A percentile compares a stretch with the other conserved stretches of the same genome.
These are phyloP conservation scores for Aphelinus certus DNA, from an alignment of 1,140 invertebrate genomes.

Conservation along the genomic window DNA sequence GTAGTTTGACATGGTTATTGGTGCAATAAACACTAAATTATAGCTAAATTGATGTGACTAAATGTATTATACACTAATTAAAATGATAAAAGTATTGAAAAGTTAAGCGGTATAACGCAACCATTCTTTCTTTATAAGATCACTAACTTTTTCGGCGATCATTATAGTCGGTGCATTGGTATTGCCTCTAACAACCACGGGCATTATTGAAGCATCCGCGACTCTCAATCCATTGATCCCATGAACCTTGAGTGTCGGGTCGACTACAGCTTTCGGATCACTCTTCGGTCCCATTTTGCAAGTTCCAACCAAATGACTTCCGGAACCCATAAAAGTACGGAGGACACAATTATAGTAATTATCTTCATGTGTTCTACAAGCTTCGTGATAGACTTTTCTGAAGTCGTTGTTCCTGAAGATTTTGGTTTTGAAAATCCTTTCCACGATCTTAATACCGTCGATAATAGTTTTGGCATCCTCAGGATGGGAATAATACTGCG, in stretches of 20 bases:
- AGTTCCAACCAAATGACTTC: background rate
- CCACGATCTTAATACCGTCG: slow-evolving; percentile 1
- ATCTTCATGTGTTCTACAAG: no score
- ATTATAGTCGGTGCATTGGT: background rate
- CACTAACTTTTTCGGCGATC: slow-evolving; percentile 2
- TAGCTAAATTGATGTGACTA: no score
- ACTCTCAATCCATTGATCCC: background rate
- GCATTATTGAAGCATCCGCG: background rate
- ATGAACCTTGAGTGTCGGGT: slow-evolving; percentile 3
- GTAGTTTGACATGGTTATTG: no score
- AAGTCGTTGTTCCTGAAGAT: slow-evolving; percentile 19
- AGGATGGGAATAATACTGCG: slow-evolving; percentile 2
- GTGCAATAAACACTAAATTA: no score
- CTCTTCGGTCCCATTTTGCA: slow-evolving; percentile 16
- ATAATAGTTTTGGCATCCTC: slow-evolving; percentile 3
- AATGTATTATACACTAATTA: no score
- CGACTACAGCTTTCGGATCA: background rate
- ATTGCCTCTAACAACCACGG: background rate
- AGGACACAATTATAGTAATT: no score
- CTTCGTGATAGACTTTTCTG: no score
- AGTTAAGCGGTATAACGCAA: background rate
- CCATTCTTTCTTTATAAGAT: background rate
- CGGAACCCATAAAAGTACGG: no score
- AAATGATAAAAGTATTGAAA: no score
- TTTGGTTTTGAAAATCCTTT: slow-evolving; percentile 1